These are phyloP conservation scores for Adineta ricciae DNA, from an alignment of 2,888 invertebrate genomes.

Conservation along the genomic window DNA sequence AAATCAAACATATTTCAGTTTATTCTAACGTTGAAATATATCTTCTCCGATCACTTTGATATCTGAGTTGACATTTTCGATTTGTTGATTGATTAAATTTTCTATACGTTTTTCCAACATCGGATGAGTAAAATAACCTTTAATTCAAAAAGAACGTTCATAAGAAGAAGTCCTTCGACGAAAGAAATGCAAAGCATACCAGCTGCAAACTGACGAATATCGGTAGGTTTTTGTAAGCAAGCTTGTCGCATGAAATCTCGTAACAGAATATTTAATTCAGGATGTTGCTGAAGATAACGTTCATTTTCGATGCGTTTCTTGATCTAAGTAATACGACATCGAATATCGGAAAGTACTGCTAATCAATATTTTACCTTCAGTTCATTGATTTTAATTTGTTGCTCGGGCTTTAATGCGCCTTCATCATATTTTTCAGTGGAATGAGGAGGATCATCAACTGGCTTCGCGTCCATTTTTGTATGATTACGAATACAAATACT, in stretches of 20 bases:
- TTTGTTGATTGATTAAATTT: not conserved
- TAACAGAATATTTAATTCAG: not conserved
- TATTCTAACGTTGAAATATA: conserved; percentile 9
- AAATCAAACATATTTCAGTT: not conserved
- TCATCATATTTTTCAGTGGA: conserved; percentile 10
- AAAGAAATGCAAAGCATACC: not conserved
- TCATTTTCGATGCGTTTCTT: conserved; percentile 6
- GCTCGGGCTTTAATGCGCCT: not conserved
- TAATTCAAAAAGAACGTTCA: not conserved
- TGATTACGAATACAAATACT: not conserved
- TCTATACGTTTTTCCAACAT: conserved; percentile 12
- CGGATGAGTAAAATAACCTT: conserved; percentile 18
- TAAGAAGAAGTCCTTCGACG: not conserved
- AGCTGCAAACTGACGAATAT: conserved; percentile 10
- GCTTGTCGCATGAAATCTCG: conserved; percentile 2
- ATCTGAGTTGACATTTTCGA: not conserved
- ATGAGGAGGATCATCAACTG: conserved; percentile 4
- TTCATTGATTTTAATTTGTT: not conserved
- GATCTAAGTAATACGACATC: not conserved
- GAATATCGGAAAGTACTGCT: not conserved
- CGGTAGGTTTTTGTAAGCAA: not conserved
- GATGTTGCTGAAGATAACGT: conserved; percentile 14
- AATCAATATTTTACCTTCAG: not conserved
- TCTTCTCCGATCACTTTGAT: not conserved
- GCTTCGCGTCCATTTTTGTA: not conserved